phyloP scores from a whole-genome alignment of 2,113 vertebrate genomes.

The Caretta caretta region DNA sequence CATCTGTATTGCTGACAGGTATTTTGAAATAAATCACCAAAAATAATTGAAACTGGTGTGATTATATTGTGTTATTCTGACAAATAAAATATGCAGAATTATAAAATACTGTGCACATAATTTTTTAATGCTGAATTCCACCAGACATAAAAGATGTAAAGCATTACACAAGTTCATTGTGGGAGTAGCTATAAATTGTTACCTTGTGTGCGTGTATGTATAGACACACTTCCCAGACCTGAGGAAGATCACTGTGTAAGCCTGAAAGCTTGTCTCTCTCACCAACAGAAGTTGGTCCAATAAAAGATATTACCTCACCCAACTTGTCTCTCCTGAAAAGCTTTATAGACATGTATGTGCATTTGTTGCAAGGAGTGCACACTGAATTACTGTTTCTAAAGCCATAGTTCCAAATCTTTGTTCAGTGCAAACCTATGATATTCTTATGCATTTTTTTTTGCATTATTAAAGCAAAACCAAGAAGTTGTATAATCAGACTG shows the following conservation, averaged over 20 bases:
- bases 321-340: not conserved
- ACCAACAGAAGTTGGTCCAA: not conserved
- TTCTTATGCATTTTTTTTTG: not conserved
- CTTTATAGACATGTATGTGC: not conserved
- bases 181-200: not conserved
- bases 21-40: too few relatives aligned
- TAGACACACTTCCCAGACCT: not conserved
- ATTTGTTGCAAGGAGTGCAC: not conserved
- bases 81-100: too few relatives aligned
- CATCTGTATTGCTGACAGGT: too few relatives aligned
- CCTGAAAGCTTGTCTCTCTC: not conserved
- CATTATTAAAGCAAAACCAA: not conserved
- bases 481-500: not conserved
- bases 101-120: too few relatives aligned
- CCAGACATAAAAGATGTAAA: not conserved
- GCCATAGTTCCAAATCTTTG: not conserved
- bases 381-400: not conserved
- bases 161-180: not conserved
- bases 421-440: not conserved
- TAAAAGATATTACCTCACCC: not conserved
- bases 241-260: not conserved
- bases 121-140: too few relatives aligned
- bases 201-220: not conserved
- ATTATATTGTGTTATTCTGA: too few relatives aligned
- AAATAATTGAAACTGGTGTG: too few relatives aligned